Conservation (phyloP, 2,888 invertebrate species). For the Eumerus sabulonum region DNA sequence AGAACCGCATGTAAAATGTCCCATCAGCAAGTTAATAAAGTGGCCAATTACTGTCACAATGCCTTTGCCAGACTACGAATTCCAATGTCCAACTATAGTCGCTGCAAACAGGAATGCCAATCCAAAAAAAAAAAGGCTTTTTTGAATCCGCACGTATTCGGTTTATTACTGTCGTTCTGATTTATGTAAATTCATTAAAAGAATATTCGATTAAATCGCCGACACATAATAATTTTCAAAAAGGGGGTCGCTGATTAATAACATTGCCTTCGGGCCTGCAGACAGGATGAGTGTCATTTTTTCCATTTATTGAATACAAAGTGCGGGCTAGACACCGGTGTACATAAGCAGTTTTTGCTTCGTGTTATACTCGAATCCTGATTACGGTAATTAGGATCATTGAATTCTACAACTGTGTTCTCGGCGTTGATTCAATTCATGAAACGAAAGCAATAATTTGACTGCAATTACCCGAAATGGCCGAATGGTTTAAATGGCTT, state of each 20-base stretch:
- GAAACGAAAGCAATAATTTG: slow-evolving; percentile 50
- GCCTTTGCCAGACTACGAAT: slow-evolving; percentile 45
- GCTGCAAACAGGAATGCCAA: no score
- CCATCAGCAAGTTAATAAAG: slow-evolving; percentile 65
- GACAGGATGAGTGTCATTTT: slow-evolving; percentile 40
- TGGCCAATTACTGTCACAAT: slow-evolving; percentile 66
- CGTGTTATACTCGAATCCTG: slow-evolving; percentile 54
- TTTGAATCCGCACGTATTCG: no score
- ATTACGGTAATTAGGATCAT: slow-evolving; percentile 56
- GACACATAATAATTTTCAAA: slow-evolving; percentile 47
- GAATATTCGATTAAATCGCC: slow-evolving; percentile 53
- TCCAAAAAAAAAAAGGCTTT: no score
- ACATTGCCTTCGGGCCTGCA: slow-evolving; percentile 7
- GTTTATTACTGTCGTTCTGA: slow-evolving; percentile 1
- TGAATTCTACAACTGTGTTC: background rate
- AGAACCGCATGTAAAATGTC: slow-evolving; percentile 61
- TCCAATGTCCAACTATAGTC: slow-evolving; percentile 2
- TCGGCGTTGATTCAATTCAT: slow-evolving; percentile 22
- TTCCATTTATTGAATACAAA: slow-evolving; percentile 12
- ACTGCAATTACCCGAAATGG: slow-evolving; percentile 53
- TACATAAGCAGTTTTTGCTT: slow-evolving; percentile 20
- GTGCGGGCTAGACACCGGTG: slow-evolving; percentile 27
- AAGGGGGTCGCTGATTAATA: slow-evolving; percentile 34
- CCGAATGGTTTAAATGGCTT: no score
- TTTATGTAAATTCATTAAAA: slow-evolving; percentile 56